Conservation (phyloP, 2,888 invertebrate species). For the Lymantria dispar region DNA sequence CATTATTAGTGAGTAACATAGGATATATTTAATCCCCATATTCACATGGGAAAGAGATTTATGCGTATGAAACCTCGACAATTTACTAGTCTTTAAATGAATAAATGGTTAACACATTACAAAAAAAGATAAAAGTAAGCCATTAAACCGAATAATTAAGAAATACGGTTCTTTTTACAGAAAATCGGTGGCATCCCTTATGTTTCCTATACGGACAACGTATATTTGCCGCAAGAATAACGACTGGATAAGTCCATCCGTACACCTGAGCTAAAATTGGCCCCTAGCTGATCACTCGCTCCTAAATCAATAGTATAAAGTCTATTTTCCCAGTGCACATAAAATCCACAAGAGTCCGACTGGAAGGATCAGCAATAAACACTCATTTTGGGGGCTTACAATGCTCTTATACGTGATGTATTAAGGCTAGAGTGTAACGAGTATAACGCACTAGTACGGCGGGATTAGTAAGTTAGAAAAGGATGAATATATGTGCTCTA, state of each 20-base stretch:
- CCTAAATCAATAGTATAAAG: conserved; percentile 47
- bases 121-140: conserved; percentile 5
- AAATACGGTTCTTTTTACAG: conserved; percentile 22
- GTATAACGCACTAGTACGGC: conserved; percentile 43
- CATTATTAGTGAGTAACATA: too few species aligned
- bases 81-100: too few species aligned
- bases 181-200: conserved; percentile 48
- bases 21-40: too few species aligned
- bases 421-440: conserved; percentile 59
- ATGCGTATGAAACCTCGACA: too few species aligned
- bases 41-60: too few species aligned
- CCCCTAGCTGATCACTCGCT: conserved; percentile 27
- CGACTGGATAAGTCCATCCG: conserved; percentile 59
- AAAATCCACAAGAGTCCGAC: conserved; percentile 48
- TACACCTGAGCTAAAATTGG: conserved; percentile 59
- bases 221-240: conserved; percentile 58
- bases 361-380: conserved; percentile 73
- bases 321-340: conserved; percentile 38
- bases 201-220: conserved; percentile 42
- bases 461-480: conserved; percentile 48
- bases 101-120: too few species aligned
- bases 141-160: conserved; percentile 26
- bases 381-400: conserved; percentile 72
- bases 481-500: conserved; percentile 39
- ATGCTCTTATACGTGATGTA: conserved; percentile 67